Evolutionary conservation across 1,140 invertebrate species (phyloP), one percentile per base, ranked within the genome.

Genomic region (Thaumetopoea pityocampa): DNA sequence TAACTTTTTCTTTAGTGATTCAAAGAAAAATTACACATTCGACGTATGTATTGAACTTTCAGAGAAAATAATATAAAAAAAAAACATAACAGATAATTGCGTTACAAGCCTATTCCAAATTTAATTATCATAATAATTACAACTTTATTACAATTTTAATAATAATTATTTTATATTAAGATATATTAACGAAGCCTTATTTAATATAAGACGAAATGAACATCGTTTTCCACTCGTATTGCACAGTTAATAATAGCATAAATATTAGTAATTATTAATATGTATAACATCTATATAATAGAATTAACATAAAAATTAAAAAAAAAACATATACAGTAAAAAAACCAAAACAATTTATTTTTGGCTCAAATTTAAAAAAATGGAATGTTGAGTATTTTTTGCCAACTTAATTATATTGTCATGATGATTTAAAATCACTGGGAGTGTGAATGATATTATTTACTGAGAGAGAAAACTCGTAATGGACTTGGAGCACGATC

Each of bases 61-160:
- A 48, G 41, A 58, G 55, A 61, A 56, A 24, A 55, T 55, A 60
- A 64, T 41, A 40, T 41, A 62, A 51, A 68, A 52, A 63, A 53
- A 62, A 60, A 70, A 76, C 58, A 46, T 67, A 79, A 73, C 69
- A 70, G 57, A 67, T 71, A 77, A 65, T 68, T 59, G 69, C 57
- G 55, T 67, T 69, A 72, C 51, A 77, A 71, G 67, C 71, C 62
- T 76, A 77, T 63, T 59, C 60, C 67, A 62, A 64, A 65, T 72
- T 65, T 48, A n/a, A n/a, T n/a, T 51, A 61, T 64, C 67, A 73
- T 55, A 67, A 69, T 74, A 74, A 77, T 76, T 77, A 81, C 67
- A 81, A 62, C 48, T 77, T 78, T 76, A 67, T 61, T 72, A 82
- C 72, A 80, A 67, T 70, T 77, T 79, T 71, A 65, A 69, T 62